These are phyloP conservation scores for Alouatta palliata DNA, from an alignment of 2,113 vertebrate genomes.

Conservation along the genomic window DNA sequence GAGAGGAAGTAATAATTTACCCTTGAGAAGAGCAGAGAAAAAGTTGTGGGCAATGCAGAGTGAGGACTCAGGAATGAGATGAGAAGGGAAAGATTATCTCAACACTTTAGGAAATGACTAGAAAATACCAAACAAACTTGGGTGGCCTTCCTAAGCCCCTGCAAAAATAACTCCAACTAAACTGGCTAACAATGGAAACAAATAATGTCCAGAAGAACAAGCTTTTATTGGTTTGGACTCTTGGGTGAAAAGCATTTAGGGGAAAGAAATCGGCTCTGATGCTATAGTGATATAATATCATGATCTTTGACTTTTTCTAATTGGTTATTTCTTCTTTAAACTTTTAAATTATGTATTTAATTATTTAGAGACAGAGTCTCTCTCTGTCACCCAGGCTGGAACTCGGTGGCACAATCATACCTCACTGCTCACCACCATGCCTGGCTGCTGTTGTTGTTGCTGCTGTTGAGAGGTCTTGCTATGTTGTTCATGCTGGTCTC, in stretches of 20 bases:
- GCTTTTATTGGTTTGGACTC: background rate
- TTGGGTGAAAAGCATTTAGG: slow-evolving; percentile 26
- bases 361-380: no score
- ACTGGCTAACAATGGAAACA: slow-evolving; percentile 25
- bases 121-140: slow-evolving; percentile 46
- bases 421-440: no score
- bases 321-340: background rate
- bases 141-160: slow-evolving; percentile 7
- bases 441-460: no score
- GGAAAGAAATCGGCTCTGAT: slow-evolving; percentile 15
- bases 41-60: background rate
- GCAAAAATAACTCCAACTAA: slow-evolving; percentile 18
- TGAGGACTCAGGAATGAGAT: background rate
- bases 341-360: no score
- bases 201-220: background rate
- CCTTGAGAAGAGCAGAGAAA: slow-evolving; percentile 10
- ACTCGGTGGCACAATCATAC: no score
- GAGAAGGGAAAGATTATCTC: background rate
- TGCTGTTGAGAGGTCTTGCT: no score
- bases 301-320: background rate
- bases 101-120: background rate
- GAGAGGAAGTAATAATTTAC: background rate
- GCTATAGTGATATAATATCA: background rate
- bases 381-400: no score
- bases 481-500: no score